These are phyloP conservation scores for Corydoras maculifer DNA, from an alignment of 2,113 vertebrate genomes.

Conservation along the genomic window DNA sequence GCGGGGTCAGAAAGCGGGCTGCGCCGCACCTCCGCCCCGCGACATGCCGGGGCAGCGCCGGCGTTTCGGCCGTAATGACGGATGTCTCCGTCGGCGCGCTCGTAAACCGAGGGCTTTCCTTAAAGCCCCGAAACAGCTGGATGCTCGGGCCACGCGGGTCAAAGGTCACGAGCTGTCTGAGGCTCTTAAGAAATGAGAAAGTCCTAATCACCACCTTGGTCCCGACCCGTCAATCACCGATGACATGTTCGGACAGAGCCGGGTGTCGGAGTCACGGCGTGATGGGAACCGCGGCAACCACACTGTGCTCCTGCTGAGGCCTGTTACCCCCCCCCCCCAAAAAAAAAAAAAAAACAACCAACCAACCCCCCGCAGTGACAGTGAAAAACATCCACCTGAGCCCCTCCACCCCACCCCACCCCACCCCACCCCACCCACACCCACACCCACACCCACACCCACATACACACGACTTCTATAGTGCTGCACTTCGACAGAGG, in stretches of 20 bases:
- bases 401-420: too few species aligned
- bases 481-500: too few species aligned
- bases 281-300: not conserved
- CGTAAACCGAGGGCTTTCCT: conserved; percentile 48
- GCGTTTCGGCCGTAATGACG: conserved; percentile 3
- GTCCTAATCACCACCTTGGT: conserved; percentile 67
- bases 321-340: not conserved
- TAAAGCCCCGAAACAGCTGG: conserved; percentile 66
- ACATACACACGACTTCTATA: not conserved
- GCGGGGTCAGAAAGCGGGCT: conserved; percentile 1
- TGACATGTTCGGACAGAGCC: conserved; percentile 61
- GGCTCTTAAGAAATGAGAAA: conserved; percentile 55
- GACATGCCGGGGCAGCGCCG: conserved; percentile 33
- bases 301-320: conserved; percentile 1
- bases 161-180: conserved; percentile 66
- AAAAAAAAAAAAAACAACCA: too few species aligned
- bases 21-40: not conserved
- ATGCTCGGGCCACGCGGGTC: conserved; percentile 51
- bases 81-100: conserved; percentile 37
- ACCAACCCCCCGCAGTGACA: not conserved
- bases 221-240: conserved; percentile 59
- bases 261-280: conserved; percentile 18
- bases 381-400: too few species aligned
- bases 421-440: not conserved
- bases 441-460: not conserved